A percentile compares a stretch with the other conserved stretches of the same genome.
These are phyloP conservation scores for Sinelater perroti DNA, from an alignment of 2,888 invertebrate species.

Conservation along the genomic window DNA sequence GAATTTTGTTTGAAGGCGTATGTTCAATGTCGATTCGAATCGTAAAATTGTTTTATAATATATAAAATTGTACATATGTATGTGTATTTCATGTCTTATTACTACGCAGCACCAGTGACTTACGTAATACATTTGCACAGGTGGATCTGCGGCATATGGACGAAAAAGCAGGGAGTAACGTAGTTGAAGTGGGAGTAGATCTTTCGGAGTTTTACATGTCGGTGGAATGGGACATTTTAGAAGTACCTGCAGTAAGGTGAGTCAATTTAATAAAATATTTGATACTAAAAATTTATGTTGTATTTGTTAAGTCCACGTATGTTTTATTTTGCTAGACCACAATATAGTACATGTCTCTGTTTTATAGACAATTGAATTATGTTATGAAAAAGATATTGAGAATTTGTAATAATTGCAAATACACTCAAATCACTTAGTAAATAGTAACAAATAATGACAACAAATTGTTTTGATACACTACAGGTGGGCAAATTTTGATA, in stretches of 20 bases:
- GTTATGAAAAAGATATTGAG: too few species aligned
- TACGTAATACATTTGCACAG: slow-evolving; percentile 62
- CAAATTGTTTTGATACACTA: too few species aligned
- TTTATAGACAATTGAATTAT: too few species aligned
- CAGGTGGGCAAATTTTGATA: too few species aligned
- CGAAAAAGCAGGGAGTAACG: slow-evolving; percentile 86
- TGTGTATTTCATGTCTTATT: neutral
- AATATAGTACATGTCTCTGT: too few species aligned
- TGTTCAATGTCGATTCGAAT: slow-evolving; percentile 13
- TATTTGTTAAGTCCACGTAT: neutral
- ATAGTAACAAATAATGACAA: too few species aligned
- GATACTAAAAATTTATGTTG: neutral
- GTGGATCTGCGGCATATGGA: slow-evolving; percentile 93
- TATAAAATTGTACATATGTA: slow-evolving; percentile 10
- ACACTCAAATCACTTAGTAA: too few species aligned
- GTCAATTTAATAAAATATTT: neutral
- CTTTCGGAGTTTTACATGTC: slow-evolving; percentile 98
- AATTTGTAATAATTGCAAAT: too few species aligned
- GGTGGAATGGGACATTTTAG: slow-evolving; percentile 98
- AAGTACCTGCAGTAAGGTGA: slow-evolving; percentile 92
- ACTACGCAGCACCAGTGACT: neutral
- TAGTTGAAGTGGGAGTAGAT: slow-evolving; percentile 94
- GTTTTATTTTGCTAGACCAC: too few species aligned
- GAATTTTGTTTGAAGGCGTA: slow-evolving; percentile 23
- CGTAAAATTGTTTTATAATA: slow-evolving; percentile 1